These are phyloP conservation scores for Gracilinanus agilis DNA, from an alignment of 2,113 vertebrate species.

Conservation along the genomic window DNA sequence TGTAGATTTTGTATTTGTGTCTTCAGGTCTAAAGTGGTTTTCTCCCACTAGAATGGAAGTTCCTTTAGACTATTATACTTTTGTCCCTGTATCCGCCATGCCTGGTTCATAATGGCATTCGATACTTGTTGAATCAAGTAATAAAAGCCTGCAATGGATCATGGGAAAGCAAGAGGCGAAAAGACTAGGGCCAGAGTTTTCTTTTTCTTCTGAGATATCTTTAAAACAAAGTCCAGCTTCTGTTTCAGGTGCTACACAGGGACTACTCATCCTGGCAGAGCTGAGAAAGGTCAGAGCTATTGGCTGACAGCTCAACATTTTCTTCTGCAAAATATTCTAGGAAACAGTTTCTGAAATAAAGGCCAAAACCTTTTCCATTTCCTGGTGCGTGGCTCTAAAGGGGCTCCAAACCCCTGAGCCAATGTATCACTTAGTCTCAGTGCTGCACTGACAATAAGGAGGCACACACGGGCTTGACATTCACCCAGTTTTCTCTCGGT, in stretches of 20 bases:
- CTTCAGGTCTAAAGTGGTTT: not conserved
- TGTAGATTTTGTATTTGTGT: not conserved
- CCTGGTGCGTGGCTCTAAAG: not conserved
- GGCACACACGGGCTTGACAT: not conserved
- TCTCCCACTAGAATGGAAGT: not conserved
- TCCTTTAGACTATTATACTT: not conserved
- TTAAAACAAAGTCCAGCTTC: conserved; percentile 9
- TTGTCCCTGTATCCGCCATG: not conserved
- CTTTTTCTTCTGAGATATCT: not conserved
- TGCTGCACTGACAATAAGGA: not conserved
- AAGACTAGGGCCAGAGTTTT: not conserved
- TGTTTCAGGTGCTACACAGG: not conserved
- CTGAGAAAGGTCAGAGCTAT: not conserved
- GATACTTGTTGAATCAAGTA: not conserved
- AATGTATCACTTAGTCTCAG: not conserved
- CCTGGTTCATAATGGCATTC: not conserved
- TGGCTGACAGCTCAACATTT: not conserved
- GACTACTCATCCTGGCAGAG: not conserved
- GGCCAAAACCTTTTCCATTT: conserved; percentile 18
- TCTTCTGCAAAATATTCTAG: not conserved
- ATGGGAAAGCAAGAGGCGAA: not conserved
- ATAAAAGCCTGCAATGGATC: not conserved
- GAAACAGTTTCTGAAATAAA: conserved; percentile 11
- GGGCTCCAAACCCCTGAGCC: not conserved
- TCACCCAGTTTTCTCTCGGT: not conserved